phyloP scores from a whole-genome alignment of 2,888 invertebrate genomes.

The Drosophila putrida region DNA sequence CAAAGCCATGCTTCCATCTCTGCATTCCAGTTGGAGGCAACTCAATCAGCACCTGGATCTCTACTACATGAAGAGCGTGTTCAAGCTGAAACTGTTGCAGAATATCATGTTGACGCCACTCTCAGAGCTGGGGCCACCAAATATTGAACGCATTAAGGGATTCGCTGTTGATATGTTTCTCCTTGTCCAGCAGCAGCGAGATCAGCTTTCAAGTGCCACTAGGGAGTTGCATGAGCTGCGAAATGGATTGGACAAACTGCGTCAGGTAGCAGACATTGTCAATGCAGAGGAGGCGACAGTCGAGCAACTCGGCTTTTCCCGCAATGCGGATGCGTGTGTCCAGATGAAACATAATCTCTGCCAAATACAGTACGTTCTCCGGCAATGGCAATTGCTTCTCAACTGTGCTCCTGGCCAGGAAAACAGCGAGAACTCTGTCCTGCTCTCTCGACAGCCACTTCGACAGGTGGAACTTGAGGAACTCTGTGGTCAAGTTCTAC shows the following conservation, averaged over 20 bases:
- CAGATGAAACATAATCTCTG: constrained; percentile 70
- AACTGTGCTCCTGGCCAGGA: constrained; percentile 87
- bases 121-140: constrained; percentile 92
- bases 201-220: constrained; percentile 87
- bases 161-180: constrained; percentile 92
- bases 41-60: constrained; percentile 84
- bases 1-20: constrained; percentile 86
- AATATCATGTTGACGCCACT: constrained; percentile 88
- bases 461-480: constrained; percentile 53
- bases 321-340: constrained; percentile 63
- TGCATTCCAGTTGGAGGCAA: constrained; percentile 83
- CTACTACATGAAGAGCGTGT: constrained; percentile 84
- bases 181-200: constrained; percentile 89
- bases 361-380: constrained; percentile 86
- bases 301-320: constrained; percentile 61
- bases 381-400: constrained; percentile 90
- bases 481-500: constrained; percentile 60
- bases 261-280: constrained; percentile 72
- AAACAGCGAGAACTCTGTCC: constrained; percentile 56
- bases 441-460: constrained; percentile 51
- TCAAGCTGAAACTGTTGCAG: constrained; percentile 83
- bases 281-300: constrained; percentile 14
- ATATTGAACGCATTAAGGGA: constrained; percentile 94
- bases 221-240: constrained; percentile 87
- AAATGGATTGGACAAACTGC: constrained; percentile 85